Evolutionary conservation across 2,797 vertebrate genomes (phyloP), one percentile per base, ranked within the genome.

Genomic region (Trachurus trachurus): DNA sequence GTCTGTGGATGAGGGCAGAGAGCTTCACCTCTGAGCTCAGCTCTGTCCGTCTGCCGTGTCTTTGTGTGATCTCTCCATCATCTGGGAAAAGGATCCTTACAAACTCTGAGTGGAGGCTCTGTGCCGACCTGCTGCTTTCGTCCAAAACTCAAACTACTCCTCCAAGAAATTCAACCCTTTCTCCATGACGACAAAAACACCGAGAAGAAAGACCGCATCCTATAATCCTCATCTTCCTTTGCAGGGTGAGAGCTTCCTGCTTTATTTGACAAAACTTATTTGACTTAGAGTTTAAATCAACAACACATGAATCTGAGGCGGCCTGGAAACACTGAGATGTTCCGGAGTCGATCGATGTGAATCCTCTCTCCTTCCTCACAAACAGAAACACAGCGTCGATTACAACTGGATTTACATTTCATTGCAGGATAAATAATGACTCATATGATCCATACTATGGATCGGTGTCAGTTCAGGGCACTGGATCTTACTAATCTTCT

Each of bases 301-400:
- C 63, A 59, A 60, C 11, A 58, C n/a, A 60, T 84, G 26, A 63
- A 87, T 83, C 76, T 82, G 60, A 81, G 40, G 64, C 74, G 5
- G 19, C 47, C 59, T 47, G 66, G 34, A 83, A 83, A 66, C 72
- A 62, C 58, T n/a, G 45, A 60, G 70, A 66, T 0, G 19, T 26
- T 76, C 70, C 40, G 65, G 49, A 76, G 66, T 71, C 69, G 53
- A 53, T 74, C 15, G 0, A 26, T 37, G 52, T 37, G 29, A 8
- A 5, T 9, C 62, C 29, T 64, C 42, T 61, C 39, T 15, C 37
- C 31, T 54, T 54, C 52, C n/a, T 77, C 57, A 66, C 72, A 56
- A n/a, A 49, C 61, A 50, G 44, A 64, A 40, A 40, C 45, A 40
- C 37, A 70, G 61, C 40, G 54, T 9, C 11, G 39, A 50, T n/a